These are phyloP conservation scores for Oryctes rhinoceros DNA, from an alignment of 1,140 invertebrate species.

Conservation along the genomic window DNA sequence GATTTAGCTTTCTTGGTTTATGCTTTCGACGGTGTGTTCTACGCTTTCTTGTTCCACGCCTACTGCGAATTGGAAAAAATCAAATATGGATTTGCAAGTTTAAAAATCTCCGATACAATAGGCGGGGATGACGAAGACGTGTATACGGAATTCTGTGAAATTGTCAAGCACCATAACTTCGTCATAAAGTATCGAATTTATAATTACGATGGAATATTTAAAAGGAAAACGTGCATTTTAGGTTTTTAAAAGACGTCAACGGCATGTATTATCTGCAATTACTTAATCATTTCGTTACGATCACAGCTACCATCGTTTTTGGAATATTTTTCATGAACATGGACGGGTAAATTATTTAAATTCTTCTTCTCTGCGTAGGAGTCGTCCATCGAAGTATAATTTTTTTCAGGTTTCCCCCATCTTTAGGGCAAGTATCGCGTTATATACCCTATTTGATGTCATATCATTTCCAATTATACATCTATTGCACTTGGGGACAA, in stretches of 20 bases:
- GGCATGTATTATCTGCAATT: conserved; percentile 15
- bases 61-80: conserved; percentile 39
- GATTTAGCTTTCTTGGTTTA: conserved; percentile 5
- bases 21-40: conserved; percentile 15
- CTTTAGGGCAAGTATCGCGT: neutral
- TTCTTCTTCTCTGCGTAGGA: neutral
- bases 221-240: neutral
- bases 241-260: conserved; percentile 12
- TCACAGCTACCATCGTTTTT: conserved; percentile 31
- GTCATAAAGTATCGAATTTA: conserved; percentile 6
- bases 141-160: neutral
- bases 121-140: neutral
- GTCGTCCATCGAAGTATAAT: neutral
- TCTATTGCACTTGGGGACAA: conserved; percentile 24
- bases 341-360: conserved; percentile 17
- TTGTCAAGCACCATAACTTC: conserved; percentile 28
- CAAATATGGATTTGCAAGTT: conserved; percentile 18
- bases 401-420: conserved; percentile 33
- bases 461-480: conserved; percentile 39
- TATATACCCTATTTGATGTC: conserved; percentile 38
- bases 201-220: neutral
- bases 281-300: conserved; percentile 21
- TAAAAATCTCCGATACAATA: neutral
- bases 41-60: neutral
- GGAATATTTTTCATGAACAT: conserved; percentile 40